Percentiles rank a stretch among this genome's conserved stretches.
Evolutionary conservation across 2,113 vertebrate species (phyloP).

Genomic region (Noctilio leporinus): DNA sequence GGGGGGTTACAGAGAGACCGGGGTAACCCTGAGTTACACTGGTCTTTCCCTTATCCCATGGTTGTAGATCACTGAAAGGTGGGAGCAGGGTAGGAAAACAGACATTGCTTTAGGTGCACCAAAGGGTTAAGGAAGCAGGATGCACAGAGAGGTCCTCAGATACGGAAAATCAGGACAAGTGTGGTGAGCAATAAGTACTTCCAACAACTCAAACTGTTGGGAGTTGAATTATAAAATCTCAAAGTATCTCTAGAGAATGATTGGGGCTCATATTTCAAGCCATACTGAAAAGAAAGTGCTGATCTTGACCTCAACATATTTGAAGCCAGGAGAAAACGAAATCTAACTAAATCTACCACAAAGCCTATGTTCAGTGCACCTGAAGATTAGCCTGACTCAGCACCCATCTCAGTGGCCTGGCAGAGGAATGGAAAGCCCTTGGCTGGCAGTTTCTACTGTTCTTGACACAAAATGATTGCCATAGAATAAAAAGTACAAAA

Average conservation of each 20-base stretch:
- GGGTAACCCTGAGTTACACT: not conserved
- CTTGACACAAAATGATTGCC: slow-evolving; percentile 9
- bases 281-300: not conserved
- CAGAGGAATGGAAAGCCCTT: not conserved
- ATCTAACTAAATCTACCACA: not conserved
- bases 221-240: not conserved
- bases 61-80: not conserved
- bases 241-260: not conserved
- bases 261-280: not conserved
- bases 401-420: not conserved
- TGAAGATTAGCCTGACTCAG: not conserved
- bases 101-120: not conserved
- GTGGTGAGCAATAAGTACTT: not conserved
- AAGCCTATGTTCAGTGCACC: not conserved
- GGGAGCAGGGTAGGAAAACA: not conserved
- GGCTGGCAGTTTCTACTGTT: not conserved
- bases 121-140: not conserved
- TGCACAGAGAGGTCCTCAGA: not conserved
- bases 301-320: not conserved
- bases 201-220: not conserved
- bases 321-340: not conserved
- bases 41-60: not conserved
- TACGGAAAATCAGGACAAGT: not conserved
- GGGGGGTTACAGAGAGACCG: not conserved
- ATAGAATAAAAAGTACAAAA: slow-evolving; percentile 4